A percentile compares a stretch with the other conserved stretches of the same genome.
Evolutionary conservation across 2,113 vertebrate genomes (phyloP).

Genomic region (Castor canadensis): DNA sequence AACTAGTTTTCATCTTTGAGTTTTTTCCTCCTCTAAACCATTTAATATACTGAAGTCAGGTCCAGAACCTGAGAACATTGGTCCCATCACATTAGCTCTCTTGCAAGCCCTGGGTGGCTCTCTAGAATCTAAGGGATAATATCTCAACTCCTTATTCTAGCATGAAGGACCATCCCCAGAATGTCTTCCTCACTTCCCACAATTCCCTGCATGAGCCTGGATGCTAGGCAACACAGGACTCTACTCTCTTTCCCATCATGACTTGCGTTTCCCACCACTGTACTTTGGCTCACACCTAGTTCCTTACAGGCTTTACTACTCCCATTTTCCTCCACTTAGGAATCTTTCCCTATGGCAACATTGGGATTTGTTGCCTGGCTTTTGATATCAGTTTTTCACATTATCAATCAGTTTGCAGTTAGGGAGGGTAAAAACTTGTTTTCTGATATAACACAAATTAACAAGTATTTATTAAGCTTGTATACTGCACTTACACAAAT

Average conservation of each 20-base stretch:
- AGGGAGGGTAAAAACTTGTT: background rate
- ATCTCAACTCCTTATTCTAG: background rate
- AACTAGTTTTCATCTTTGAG: background rate
- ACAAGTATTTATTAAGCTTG: background rate
- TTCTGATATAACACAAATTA: slow-evolving; percentile 22
- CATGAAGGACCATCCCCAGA: background rate
- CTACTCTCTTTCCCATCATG: background rate
- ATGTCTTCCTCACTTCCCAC: background rate
- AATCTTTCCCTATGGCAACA: background rate
- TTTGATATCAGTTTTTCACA: background rate
- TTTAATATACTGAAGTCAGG: background rate
- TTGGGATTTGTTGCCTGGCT: background rate
- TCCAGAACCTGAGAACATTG: background rate
- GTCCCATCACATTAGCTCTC: background rate
- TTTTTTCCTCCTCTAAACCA: background rate
- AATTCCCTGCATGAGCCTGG: background rate
- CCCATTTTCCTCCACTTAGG: background rate
- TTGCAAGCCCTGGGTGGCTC: background rate
- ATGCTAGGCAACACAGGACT: no score
- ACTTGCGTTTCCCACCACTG: background rate
- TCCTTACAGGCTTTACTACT: background rate
- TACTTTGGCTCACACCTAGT: background rate
- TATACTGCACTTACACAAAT: background rate
- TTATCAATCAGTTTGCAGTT: background rate
- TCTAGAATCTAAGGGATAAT: background rate